Conservation (phyloP, 2,888 invertebrate species). For the Platycheirus rosarum region DNA sequence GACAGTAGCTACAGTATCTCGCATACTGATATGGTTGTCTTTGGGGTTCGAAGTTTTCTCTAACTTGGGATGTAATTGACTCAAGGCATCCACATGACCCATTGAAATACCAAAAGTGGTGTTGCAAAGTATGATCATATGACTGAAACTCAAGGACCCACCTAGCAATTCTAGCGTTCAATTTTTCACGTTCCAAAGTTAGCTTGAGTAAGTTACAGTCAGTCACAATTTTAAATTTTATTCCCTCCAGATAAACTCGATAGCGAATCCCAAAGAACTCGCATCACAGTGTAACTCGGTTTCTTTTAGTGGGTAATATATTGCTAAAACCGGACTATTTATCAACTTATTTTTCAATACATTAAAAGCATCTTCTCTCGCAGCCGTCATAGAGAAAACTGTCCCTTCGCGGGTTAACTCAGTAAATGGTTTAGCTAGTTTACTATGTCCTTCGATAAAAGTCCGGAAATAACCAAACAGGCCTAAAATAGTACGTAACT, state of each 20-base stretch:
- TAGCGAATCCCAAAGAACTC: neutral
- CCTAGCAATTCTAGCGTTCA: conserved; percentile 76
- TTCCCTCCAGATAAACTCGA: conserved; percentile 26
- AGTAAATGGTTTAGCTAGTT: neutral
- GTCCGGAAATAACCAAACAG: conserved; percentile 1
- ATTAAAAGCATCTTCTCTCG: neutral
- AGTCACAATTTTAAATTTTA: conserved; percentile 10
- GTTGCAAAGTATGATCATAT: conserved; percentile 30
- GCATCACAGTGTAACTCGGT: neutral
- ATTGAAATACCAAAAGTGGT: conserved; percentile 23
- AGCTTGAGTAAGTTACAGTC: conserved; percentile 73
- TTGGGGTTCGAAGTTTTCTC: neutral
- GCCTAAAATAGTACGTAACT: neutral
- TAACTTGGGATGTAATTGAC: conserved; percentile 20
- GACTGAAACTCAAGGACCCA: conserved; percentile 76
- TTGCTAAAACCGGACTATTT: neutral
- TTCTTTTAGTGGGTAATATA: neutral
- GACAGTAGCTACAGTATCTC: neutral
- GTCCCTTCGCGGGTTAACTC: neutral
- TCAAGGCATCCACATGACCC: conserved; percentile 37
- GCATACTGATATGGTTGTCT: neutral
- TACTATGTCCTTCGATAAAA: neutral
- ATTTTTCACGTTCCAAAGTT: conserved; percentile 53
- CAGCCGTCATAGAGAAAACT: neutral
- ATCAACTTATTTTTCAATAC: neutral